Evolutionary conservation across 2,797 vertebrate species (phyloP).

Genomic region (Tangara arthus): DNA sequence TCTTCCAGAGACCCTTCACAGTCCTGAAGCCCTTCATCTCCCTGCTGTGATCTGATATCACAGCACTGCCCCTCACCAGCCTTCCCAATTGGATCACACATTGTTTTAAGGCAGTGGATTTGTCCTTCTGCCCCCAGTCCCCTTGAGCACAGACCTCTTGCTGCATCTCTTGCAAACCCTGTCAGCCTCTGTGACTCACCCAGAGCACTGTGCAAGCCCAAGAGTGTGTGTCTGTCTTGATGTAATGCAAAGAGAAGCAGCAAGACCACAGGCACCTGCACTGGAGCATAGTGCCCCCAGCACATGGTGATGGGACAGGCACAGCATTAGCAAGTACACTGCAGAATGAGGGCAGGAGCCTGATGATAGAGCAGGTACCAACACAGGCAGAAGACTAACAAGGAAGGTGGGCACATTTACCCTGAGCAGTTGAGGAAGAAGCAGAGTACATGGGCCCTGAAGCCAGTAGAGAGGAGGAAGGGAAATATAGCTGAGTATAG

Average conservation of each 20-base stretch:
- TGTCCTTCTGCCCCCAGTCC: not conserved
- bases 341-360: not conserved
- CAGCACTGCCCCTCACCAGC: not conserved
- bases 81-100: not conserved
- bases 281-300: not conserved
- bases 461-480: not conserved
- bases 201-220: not conserved
- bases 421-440: not conserved
- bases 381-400: not conserved
- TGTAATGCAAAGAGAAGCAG: not conserved
- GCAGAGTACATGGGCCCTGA: not conserved
- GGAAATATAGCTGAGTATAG: not conserved
- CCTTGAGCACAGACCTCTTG: not conserved
- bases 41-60: not conserved
- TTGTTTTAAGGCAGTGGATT: not conserved
- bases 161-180: not conserved
- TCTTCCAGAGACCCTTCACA: not conserved
- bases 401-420: not conserved
- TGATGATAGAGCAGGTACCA: not conserved
- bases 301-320: not conserved
- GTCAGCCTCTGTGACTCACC: not conserved
- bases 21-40: not conserved
- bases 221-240: not conserved
- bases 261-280: not conserved
- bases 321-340: not conserved